Evolutionary conservation across 2,888 invertebrate species (phyloP), one percentile per base, ranked within the genome.

Genomic region (Brachylomia viminalis): DNA sequence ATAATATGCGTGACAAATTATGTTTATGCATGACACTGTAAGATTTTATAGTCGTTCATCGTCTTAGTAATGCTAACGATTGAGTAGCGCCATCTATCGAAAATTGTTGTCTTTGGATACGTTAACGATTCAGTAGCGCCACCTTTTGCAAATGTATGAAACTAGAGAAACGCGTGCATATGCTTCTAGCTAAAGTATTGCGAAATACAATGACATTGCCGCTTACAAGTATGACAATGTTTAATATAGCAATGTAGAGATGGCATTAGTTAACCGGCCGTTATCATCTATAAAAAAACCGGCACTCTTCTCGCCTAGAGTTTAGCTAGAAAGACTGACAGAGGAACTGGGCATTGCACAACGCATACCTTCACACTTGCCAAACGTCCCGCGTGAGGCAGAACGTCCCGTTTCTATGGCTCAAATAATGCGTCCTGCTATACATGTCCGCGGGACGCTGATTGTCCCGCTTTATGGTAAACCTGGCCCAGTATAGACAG

Each of bases 1-100:
- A 59, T 67, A 72, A 47, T 67, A 62, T 27, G 78, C 70, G 67
- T 79, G 77, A 77, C 79, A 33, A 79, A 78, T 73, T 79, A 78
- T 59, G 58, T 58, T 42, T 72, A 72, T 0, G 64, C 68, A 74
- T 82, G 83, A 83, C 71, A 59, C 42, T 59, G 38, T 74, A 65
- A 67, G 56, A 61, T 27, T 62, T 49, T 79, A 59, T 61, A n/a
- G 30, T 49, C n/a, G 56, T 45, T 72, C 38, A 62, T 54, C 15
- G 5, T 58, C 8, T 52, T 17, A 59, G 1, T 30, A 64, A 45
- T 33, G 52, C 7, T 17, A 30, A 69, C 13, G 33, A 52, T 30
- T 13, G 3, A n/a, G 49, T 38, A 58, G 69, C 69, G 79, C 61
- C 75, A 82, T 62, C 82, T 82, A 58, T 54, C 8, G 8, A 38